Base-by-base conservation (phyloP, 1,140 invertebrate genomes). In the Campodea augens region DNA sequence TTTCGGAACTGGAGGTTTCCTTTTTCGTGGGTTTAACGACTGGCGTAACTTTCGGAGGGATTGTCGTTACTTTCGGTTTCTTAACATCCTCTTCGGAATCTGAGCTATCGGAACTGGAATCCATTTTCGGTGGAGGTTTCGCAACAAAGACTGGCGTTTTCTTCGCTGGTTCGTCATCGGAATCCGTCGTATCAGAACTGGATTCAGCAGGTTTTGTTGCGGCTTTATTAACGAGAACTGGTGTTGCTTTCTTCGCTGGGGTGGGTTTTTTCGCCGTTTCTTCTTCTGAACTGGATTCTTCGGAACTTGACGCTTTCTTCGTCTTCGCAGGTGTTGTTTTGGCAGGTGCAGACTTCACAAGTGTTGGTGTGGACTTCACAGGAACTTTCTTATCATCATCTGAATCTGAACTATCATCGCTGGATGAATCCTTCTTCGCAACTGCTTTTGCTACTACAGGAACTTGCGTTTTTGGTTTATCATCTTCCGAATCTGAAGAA, bases 381-480 rank as follows among this genome's bases (percentile, higher is more conserved):
- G 39, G 39, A 32, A 20, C 43, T 24, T 52, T 32, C 15, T 54
- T 47, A 19, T 49, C 49, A 12, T 43, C 41, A n/a, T 36, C 43
- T 10, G 51, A 49, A 22, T 49, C 46, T 51, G 41, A 22, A 25
- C 50, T 50, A 15, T 53, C 53, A 25, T 53, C 51, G n/a, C 52
- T 54, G 18, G 49, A 52, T 32, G 48, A 47, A 7, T 25, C 29
- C 27, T 50, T 44, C 48, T 55, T 57, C 1, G 49, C 46, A 5
- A 48, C 47, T 12, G 45, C 20, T 27, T 50, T 50, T 13, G 45
- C 19, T 10, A 41, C 41, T 1, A 25, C 44, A 12, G 48, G 29
- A 0, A 41, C 32, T 10, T 49, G 42, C 32, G 50, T 50, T 20
- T 51, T 44, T 39, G 52, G 47, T 22, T n/a, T n/a, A n/a, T 53